Evolutionary conservation across 2,113 vertebrate genomes (phyloP).

Genomic region (Sorex fumeus): DNA sequence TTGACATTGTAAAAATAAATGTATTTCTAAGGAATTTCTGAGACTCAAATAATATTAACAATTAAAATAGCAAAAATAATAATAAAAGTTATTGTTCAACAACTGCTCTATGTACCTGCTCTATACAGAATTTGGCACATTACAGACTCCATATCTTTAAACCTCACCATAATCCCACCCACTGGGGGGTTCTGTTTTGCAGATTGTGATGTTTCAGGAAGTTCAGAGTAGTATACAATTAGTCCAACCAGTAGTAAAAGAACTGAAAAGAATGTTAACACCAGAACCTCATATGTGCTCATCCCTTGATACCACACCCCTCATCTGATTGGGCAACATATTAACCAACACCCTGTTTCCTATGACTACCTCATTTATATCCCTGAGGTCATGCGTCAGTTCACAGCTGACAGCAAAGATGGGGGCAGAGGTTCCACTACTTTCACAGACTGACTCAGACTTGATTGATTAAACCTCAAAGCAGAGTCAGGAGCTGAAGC

Average conservation of each 20-base stretch:
- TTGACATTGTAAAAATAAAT: background rate
- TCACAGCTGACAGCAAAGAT: background rate
- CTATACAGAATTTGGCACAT: too few relatives aligned
- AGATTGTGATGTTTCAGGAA: background rate
- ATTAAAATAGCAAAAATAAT: background rate
- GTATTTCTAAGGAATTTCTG: background rate
- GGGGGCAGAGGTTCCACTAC: too few relatives aligned
- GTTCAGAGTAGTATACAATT: background rate
- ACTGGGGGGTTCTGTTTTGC: background rate
- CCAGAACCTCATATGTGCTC: background rate
- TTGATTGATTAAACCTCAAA: background rate
- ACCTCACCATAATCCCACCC: rapidly evolving
- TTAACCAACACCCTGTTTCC: background rate
- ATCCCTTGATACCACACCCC: rapidly evolving
- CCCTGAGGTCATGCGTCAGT: background rate
- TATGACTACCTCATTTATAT: background rate
- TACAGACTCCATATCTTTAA: background rate
- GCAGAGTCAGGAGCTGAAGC: background rate
- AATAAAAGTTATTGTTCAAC: background rate
- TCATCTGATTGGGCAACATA: background rate
- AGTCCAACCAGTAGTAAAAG: background rate
- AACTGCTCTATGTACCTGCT: background rate
- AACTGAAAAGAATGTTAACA: background rate
- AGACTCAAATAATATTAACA: background rate
- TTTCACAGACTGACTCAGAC: background rate